phyloP scores from a whole-genome alignment of 2,888 invertebrate genomes.

The Spilarctia lutea region DNA sequence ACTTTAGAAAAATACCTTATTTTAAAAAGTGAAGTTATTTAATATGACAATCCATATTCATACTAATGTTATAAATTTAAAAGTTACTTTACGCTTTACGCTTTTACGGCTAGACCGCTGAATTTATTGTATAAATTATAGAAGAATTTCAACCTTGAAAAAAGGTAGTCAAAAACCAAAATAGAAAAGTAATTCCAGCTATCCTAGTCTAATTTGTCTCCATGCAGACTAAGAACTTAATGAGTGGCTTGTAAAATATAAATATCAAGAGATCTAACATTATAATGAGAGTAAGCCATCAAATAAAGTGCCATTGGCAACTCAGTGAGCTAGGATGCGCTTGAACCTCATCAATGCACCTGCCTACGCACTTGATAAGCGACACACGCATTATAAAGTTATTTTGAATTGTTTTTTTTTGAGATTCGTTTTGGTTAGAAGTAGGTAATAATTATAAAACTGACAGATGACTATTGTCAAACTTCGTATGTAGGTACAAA shows the following conservation, averaged over 20 bases:
- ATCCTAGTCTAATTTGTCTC: conserved; percentile 39
- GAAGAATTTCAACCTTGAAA: neutral
- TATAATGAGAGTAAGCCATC: conserved; percentile 60
- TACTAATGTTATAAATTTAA: no score
- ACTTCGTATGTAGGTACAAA: neutral
- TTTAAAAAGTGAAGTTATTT: neutral
- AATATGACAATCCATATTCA: neutral
- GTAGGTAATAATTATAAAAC: neutral
- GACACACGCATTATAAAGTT: conserved; percentile 19
- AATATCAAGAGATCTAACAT: conserved; percentile 57
- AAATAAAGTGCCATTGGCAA: conserved; percentile 61
- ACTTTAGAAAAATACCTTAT: neutral
- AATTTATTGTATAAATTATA: neutral
- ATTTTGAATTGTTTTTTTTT: conserved; percentile 18
- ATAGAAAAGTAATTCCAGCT: neutral
- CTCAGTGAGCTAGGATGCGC: conserved; percentile 53
- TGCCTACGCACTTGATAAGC: conserved; percentile 44
- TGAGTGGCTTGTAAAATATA: conserved; percentile 51
- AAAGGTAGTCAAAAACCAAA: neutral
- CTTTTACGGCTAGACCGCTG: neutral
- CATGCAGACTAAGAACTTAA: conserved; percentile 44
- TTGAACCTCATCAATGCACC: conserved; percentile 57
- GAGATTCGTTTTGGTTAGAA: conserved; percentile 4
- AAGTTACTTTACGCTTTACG: no score
- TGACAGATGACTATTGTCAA: neutral